Base-by-base conservation (phyloP, 2,113 vertebrate species). In the Acanthochromis polyacanthus region DNA sequence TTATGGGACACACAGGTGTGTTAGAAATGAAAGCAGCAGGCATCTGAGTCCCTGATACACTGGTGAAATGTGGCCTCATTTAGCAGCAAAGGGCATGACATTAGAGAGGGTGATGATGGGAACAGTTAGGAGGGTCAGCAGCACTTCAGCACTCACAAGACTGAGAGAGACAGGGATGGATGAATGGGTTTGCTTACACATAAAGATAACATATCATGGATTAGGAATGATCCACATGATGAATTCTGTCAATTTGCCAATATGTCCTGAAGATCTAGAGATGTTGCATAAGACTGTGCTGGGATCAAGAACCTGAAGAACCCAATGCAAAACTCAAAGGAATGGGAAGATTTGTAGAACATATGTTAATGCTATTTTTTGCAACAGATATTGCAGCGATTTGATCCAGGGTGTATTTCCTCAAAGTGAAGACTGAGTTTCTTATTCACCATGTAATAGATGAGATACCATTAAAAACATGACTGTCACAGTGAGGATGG, bases 21-120 rank as follows among this genome's bases (percentile, higher is more conserved):
- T 89, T 5, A 0, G 57, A 84, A 84, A 87, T 94, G 76, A 89
- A 90, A 92, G 79, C 63, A 20, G 48, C 4, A 10, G 62, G 50
- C 30, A 12, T 64, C 64, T 20, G 8, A 48, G 81, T 61, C 65
- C 70, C 61, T 76, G 82, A 71, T 71, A 17, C 12, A 61, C 82
- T 86, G 91, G 79, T 94, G 93, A 95, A 91, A 96, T 87, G 83
- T 19, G 78, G 75, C 68, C 77, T 89, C 73, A 88, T 94, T 94
- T 92, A 82, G 88, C 80, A 59, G 81, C 80, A 59, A 83, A 89
- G 80, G 79, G 80, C 71, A 68, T 84, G 87, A 89, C 90, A 93
- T 94, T 89, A 95, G 88, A 95, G 91, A 91, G 91, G 92, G 94
- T 59, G 95, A 94, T 96, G 96, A 96, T 94, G 96, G 95, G 92